Base-by-base conservation (phyloP, 1,140 invertebrate species). In the Tribolium madens region DNA sequence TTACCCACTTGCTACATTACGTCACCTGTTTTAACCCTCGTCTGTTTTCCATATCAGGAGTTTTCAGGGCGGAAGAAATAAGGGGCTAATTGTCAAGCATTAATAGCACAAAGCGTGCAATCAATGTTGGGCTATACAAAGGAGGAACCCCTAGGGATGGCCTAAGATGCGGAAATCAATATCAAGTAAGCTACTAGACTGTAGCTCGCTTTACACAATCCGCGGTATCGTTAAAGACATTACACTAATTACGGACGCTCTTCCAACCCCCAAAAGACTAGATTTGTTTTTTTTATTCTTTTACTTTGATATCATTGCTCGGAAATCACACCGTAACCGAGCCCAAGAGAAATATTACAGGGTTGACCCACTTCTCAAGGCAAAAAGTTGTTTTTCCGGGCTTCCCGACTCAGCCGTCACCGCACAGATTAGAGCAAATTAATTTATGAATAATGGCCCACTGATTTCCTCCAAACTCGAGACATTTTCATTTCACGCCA, bases 121-220 rank as follows among this genome's bases (percentile, higher is more conserved):
- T 64, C 57, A 64, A 64, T 64, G 26, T 64, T 26, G 57, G 26
- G 21, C 31, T 64, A 18, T 64, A 33, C 57, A 64, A 64, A 64
- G 57, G 57, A 64, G 26, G 26, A 57, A 57, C 52, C 52, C 57
- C 26, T 33, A 64, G 57, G 57, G 57, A 64, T 64, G 57, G 57
- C 57, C 57, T 33, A 64, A 64, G 57, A 64, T 33, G 57, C 21
- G 57, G 57, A 64, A 64, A 64, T 64, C 57, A 64, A 64, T 64
- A 64, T 31, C 57, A 33, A 64, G 57, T 57, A 57, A 18, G 52
- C 52, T 21, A 64, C 57, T 57, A 21, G 57, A 33, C n/a, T 26
- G 10, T 7, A 26, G 12, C 57, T 9, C n/a, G 18, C 26, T 64
- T 14, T 12, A 31, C 10, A n/a, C 21, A 13, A 42, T 42, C 36